Base-by-base conservation (phyloP, 2,797 vertebrate genomes). In the Cossypha polioptera region DNA sequence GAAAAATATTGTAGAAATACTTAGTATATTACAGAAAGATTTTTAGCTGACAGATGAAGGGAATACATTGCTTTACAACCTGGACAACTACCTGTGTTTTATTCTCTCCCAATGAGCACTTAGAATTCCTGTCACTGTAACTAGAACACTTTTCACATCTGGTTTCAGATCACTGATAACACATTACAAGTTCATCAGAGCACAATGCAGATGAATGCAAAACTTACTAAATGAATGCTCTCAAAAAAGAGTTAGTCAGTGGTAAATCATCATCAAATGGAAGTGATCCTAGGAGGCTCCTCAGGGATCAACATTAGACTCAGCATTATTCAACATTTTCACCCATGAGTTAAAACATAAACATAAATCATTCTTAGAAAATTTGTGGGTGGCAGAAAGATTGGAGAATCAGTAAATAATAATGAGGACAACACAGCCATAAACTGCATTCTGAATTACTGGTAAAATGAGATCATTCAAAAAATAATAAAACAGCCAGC, bases 351-450 rank as follows among this genome's bases (percentile, higher is more conserved):
- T 96, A 87, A 88, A 95, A 86, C 33, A 75, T 42, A 95, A 94
- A 66, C 53, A 79, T 86, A 95, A 96, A 97, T 90, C 62, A 92
- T 95, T 90, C 86, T 73, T 84, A 73, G 69, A 88, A 93, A 90
- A 94, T 93, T 91, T 95, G 82, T 94, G 61, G 71, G 51, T 92
- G 80, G 55, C 88, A 95, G 55, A 84, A 95, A 79, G 74, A 92
- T 7, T 86, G 58, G 16, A 86, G 65, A 83, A 86, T 91, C 82
- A 42, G 95, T 94, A 93, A 95, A 92, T 92, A 94, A 78, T 74
- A 84, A 80, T 51, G 65, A 91, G 40, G 48, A 95, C 73, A 90
- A 79, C 69, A 92, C 35, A 86, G 47, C 22, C 2, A 2, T 78
- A 78, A 47, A n/a, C 48, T 81, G 73, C 5, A 5, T n/a, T 90